These are phyloP conservation scores for Gila robusta DNA, from an alignment of 2,797 vertebrate genomes.

Conservation along the genomic window DNA sequence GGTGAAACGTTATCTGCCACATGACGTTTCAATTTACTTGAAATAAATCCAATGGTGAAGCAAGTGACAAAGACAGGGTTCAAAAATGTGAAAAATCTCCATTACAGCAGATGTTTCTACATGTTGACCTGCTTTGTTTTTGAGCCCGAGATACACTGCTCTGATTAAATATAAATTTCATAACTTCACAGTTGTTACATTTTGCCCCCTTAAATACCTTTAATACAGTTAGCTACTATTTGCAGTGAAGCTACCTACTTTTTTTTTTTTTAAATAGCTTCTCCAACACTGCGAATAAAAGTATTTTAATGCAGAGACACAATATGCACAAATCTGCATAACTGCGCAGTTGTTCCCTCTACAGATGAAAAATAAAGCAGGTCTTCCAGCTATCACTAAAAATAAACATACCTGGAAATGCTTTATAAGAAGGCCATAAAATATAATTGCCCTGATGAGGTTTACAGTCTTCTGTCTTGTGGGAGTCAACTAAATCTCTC, in stretches of 20 bases:
- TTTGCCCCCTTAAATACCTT: background rate
- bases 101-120: background rate
- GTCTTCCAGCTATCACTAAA: background rate
- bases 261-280: background rate
- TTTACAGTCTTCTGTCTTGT: background rate
- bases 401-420: background rate
- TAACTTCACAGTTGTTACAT: background rate
- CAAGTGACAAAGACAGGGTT: background rate
- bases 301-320: background rate
- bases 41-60: background rate
- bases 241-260: background rate
- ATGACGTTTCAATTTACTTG: slow-evolving; percentile 14
- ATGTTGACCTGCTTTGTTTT: background rate
- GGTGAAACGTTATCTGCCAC: background rate
- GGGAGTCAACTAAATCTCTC: background rate
- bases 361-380: background rate
- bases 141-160: background rate
- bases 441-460: background rate
- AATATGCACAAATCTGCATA: background rate
- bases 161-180: background rate
- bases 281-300: background rate
- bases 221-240: background rate
- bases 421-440: slow-evolving; percentile 4
- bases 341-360: background rate
- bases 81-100: background rate